A percentile compares a stretch with the other conserved stretches of the same genome.
These are phyloP conservation scores for Alosa sapidissima DNA, from an alignment of 2,797 vertebrate species.

Conservation along the genomic window DNA sequence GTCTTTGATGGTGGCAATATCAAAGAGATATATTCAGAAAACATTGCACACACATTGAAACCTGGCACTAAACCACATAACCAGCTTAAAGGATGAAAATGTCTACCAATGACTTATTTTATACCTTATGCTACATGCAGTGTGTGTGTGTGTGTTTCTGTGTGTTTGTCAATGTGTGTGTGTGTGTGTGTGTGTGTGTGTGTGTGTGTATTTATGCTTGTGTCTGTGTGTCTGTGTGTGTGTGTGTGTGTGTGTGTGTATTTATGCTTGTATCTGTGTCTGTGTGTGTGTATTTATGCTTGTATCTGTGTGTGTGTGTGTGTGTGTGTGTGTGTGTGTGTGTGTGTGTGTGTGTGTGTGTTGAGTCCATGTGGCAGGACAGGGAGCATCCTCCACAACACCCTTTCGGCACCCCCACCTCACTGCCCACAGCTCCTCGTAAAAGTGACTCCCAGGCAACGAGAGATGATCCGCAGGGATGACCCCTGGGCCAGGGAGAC, in stretches of 20 bases:
- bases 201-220: not conserved
- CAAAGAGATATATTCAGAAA: not conserved
- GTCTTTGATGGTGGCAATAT: not conserved
- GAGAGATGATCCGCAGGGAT: not conserved
- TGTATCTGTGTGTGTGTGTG: not conserved
- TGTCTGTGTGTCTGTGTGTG: not conserved
- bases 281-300: not conserved
- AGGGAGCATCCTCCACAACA: no score
- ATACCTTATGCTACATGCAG: not conserved
- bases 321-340: not conserved
- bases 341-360: not conserved
- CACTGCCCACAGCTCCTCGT: not conserved
- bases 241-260: not conserved
- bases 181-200: not conserved
- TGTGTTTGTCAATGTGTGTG: not conserved
- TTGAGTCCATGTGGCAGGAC: no score
- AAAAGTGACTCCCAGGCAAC: not conserved
- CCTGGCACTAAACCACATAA: not conserved
- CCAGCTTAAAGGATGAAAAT: not conserved
- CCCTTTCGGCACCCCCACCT: no score
- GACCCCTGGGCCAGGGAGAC: not conserved
- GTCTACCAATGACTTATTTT: not conserved
- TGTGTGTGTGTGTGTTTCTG: not conserved
- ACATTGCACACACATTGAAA: not conserved
- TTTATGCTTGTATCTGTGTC: not conserved